phyloP scores from a whole-genome alignment of 2,888 invertebrate genomes.

The Pseudolycoriella hygida region DNA sequence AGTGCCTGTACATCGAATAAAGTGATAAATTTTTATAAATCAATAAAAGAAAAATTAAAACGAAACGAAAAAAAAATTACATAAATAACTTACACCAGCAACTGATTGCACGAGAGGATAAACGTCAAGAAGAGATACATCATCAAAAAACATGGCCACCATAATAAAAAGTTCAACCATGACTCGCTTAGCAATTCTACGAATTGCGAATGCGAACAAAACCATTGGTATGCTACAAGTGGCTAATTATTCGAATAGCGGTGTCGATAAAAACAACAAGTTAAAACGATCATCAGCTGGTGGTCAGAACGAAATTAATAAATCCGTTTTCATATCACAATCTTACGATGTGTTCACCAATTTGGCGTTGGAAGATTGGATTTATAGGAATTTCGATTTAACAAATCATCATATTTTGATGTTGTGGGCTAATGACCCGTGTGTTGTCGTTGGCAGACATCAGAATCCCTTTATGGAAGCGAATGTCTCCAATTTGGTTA shows the following conservation, averaged over 20 bases:
- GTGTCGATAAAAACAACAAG: background rate
- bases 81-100: too few species aligned
- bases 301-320: constrained; percentile 40
- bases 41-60: too few species aligned
- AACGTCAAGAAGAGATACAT: too few species aligned
- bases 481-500: constrained; percentile 48
- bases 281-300: constrained; percentile 7
- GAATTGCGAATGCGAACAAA: too few species aligned
- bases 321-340: constrained; percentile 83
- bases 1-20: too few species aligned
- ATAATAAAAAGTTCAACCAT: too few species aligned
- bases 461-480: constrained; percentile 95
- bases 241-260: constrained; percentile 1
- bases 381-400: constrained; percentile 76
- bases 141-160: too few species aligned
- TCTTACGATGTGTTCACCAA: constrained; percentile 83
- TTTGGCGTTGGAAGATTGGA: constrained; percentile 90
- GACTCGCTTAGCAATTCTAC: too few species aligned
- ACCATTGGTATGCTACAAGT: background rate
- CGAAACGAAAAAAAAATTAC: too few species aligned
- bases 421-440: constrained; percentile 85
- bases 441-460: constrained; percentile 89
- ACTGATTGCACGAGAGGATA: too few species aligned
- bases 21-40: too few species aligned
- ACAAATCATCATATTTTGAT: constrained; percentile 67